Base-by-base conservation (phyloP, 2,888 invertebrate species). In the Pharmacophagus antenor region DNA sequence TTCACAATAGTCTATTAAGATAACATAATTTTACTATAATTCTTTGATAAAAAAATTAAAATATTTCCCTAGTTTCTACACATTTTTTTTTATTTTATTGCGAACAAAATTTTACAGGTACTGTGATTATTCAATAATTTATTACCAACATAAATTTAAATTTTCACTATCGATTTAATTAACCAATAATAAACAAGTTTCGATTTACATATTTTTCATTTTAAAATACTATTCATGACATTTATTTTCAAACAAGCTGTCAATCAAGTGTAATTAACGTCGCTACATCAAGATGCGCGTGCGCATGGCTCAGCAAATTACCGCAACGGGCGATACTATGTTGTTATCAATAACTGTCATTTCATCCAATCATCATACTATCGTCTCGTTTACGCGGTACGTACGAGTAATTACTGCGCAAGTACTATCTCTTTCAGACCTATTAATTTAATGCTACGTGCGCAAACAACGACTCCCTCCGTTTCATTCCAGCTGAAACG, bases 261-360 rank as follows among this genome's bases (percentile, higher is more conserved):
- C 83, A 88, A 87, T 86, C 86, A 81, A 85, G 76, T 73, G 76
- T 83, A 87, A 88, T 88, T 88, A 88, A 79, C 81, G 74, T 76
- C 76, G 76, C 73, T 73, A 68, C 71, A 73, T 73, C 70, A 64
- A 65, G 73, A 76, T 78, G 77, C 72, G 75, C 76, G 69, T 61
- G 74, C 80, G 74, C 79, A 71, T 70, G 73, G 73, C 74, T 74
- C 73, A 77, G 76, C 80, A 80, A 84, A 80, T 80, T 77, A 73
- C 66, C 77, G 71, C 80, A 78, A 81, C 51, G 61, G 51, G 52
- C 49, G 46, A 49, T 52, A 82, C 80, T 83, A 84, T 79, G 74
- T 82, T 80, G 81, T 79, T 87, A 88, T 88, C 85, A 87, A 88
- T 88, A 85, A 83, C 85, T 88, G 87, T 88, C 88, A 86, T 83